A percentile compares a stretch with the other conserved stretches of the same genome.
Conservation (phyloP, 2,113 vertebrate genomes). For the Arenaria interpres region DNA sequence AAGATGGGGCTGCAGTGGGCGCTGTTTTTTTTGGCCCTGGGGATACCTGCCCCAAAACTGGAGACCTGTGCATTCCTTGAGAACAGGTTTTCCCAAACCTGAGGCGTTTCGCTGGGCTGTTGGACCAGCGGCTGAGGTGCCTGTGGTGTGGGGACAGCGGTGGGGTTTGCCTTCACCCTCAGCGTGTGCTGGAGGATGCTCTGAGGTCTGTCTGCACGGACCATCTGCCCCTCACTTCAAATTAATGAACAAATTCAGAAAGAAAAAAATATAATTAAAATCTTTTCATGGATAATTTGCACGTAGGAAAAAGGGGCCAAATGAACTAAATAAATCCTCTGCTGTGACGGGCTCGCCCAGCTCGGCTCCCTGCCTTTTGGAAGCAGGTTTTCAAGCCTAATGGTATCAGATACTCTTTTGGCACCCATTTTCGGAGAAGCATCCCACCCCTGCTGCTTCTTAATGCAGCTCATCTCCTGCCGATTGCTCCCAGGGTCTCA, state of each 20-base stretch:
- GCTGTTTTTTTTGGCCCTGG: neutral
- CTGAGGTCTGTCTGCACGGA: neutral
- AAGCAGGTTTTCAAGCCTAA: conserved; percentile 29
- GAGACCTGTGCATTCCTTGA: rapidly evolving
- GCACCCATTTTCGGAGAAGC: conserved; percentile 22
- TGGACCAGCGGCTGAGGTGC: neutral
- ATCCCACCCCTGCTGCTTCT: conserved; percentile 62
- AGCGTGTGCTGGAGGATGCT: neutral
- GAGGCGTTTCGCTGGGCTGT: neutral
- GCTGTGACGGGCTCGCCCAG: neutral
- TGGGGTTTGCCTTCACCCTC: neutral
- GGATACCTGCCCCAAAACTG: neutral
- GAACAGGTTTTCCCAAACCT: neutral
- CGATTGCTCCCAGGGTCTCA: conserved; percentile 74
- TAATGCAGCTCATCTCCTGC: conserved; percentile 78
- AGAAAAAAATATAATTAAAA: neutral
- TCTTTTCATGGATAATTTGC: neutral
- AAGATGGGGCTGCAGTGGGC: rapidly evolving
- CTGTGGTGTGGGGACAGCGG: rapidly evolving
- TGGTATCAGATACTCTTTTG: conserved; percentile 53
- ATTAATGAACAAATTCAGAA: neutral
- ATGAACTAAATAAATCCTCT: neutral
- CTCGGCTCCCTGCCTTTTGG: neutral
- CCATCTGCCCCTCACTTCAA: neutral
- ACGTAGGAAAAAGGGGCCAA: neutral